Evolutionary conservation across 2,888 invertebrate genomes (phyloP).

Genomic region (Tineola bisselliella): DNA sequence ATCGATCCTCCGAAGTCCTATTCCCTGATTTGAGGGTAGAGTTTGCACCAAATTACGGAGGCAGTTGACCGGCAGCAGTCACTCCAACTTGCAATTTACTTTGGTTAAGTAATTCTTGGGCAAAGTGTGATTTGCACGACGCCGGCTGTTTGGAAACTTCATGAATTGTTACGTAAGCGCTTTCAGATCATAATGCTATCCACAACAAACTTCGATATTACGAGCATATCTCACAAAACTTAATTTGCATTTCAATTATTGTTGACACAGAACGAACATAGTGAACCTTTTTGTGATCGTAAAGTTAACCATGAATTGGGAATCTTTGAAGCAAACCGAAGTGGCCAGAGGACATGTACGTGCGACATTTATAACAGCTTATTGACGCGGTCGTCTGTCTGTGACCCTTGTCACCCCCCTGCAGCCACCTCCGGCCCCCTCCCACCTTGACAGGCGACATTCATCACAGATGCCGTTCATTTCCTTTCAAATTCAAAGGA

Average conservation of each 20-base stretch:
- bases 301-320: background rate
- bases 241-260: too few species aligned
- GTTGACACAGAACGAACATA: too few species aligned
- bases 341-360: background rate
- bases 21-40: background rate
- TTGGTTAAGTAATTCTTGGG: background rate
- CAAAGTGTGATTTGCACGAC: background rate
- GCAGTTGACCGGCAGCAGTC: background rate
- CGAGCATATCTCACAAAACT: too few species aligned
- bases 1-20: too few species aligned
- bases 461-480: slow-evolving; percentile 11
- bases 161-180: background rate
- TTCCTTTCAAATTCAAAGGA: slow-evolving; percentile 1
- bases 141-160: background rate
- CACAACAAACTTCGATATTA: too few species aligned
- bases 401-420: background rate
- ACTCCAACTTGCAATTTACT: background rate
- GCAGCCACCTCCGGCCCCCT: background rate
- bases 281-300: background rate
- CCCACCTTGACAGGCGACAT: background rate
- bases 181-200: background rate
- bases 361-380: slow-evolving; percentile 1
- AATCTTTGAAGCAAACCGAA: background rate
- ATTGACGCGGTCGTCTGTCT: slow-evolving; percentile 7
- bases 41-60: background rate